Conservation (phyloP, 2,113 vertebrate species). For the Pipra filicauda region DNA sequence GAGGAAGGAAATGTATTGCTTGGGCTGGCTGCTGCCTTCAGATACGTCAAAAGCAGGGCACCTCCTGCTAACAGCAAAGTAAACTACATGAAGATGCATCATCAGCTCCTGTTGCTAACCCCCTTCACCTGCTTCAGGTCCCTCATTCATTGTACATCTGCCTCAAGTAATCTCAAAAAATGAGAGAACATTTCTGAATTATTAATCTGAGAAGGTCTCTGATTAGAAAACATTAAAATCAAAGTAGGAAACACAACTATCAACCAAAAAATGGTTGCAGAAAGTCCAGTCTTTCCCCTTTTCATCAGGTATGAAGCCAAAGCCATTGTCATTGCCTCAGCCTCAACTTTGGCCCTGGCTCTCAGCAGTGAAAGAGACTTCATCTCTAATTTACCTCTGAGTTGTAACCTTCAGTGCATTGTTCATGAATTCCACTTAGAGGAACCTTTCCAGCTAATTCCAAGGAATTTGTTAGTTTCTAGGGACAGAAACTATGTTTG, state of each 20-base stretch:
- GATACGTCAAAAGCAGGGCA: fast-evolving
- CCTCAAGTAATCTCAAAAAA: neutral
- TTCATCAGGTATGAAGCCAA: neutral
- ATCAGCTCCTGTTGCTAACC: fast-evolving
- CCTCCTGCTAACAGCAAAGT: neutral
- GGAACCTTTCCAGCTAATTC: neutral
- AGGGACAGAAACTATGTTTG: neutral
- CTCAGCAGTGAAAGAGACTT: neutral
- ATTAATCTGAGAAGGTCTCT: neutral
- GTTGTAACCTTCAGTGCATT: neutral
- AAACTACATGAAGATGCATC: neutral
- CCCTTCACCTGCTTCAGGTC: fast-evolving
- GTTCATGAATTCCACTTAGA: neutral
- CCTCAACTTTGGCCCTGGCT: neutral
- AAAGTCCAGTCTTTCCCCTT: neutral
- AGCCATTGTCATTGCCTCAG: neutral
- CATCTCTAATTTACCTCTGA: neutral
- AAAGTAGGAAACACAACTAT: neutral
- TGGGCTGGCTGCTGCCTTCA: neutral
- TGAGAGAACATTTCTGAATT: neutral
- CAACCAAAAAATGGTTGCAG: neutral
- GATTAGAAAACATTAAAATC: neutral
- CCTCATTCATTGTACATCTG: fast-evolving
- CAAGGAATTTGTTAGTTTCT: neutral
- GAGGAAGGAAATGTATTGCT: neutral